Percentiles rank a stretch among this genome's conserved stretches.
Evolutionary conservation across 2,797 vertebrate species (phyloP).

Genomic region (Adelosebastes latens): DNA sequence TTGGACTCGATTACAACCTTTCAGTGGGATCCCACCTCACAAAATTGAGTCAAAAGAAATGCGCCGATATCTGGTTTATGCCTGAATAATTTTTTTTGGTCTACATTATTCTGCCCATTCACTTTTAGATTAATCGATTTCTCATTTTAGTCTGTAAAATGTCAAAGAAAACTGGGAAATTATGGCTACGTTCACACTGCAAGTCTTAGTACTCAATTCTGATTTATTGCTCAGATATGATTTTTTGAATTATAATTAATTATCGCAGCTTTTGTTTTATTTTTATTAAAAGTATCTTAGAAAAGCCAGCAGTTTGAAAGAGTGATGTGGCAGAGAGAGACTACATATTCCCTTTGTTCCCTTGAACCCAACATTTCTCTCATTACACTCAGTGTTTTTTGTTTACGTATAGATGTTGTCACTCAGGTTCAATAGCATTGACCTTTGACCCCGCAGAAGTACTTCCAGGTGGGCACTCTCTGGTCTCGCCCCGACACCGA

Average conservation of each 20-base stretch:
- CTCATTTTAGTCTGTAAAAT: not conserved
- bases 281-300: not conserved
- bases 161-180: not conserved
- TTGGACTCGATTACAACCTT: not conserved
- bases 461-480: constrained; percentile 84
- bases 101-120: not conserved
- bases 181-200: not conserved
- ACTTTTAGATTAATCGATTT: not conserved
- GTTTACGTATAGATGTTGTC: constrained; percentile 77
- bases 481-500: constrained; percentile 38
- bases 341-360: constrained; percentile 42
- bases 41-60: not conserved
- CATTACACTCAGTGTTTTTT: constrained; percentile 65
- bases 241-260: no score
- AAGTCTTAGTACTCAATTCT: not conserved
- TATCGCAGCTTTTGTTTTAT: not conserved
- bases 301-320: not conserved
- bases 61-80: not conserved
- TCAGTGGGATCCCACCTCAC: not conserved
- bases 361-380: constrained; percentile 56
- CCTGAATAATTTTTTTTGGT: not conserved
- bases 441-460: constrained; percentile 82
- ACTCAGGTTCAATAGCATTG: constrained; percentile 82
- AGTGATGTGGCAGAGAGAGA: constrained; percentile 5
- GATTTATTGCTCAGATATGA: not conserved